phyloP scores from a whole-genome alignment of 30 jellyfish, hydroid and myxozoan species.

The Aurelia sp. region DNA sequence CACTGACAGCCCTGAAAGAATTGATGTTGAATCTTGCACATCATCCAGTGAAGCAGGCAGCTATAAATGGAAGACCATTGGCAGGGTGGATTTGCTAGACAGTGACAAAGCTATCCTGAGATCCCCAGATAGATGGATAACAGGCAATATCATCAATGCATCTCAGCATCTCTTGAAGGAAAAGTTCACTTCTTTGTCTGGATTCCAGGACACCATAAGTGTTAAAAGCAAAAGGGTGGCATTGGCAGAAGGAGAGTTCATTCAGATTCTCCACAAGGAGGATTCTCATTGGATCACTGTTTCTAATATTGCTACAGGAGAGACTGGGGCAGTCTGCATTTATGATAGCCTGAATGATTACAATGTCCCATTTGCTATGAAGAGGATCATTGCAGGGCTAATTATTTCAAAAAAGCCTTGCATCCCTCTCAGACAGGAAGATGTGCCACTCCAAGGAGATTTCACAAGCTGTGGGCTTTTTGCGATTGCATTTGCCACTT shows the following conservation, averaged over 20 bases:
- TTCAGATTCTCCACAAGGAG: conserved; percentile 3
- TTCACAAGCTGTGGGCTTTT: conserved; percentile 23
- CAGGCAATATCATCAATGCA: conserved; percentile 17
- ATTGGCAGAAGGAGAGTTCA: conserved; percentile 1
- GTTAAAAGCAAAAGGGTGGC: conserved; percentile 4
- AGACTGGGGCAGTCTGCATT: conserved; percentile 20
- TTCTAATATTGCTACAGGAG: conserved; percentile 12
- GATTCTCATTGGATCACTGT: conserved; percentile 13
- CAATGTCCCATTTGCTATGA: conserved; percentile 10
- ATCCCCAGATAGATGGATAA: conserved; percentile 18
- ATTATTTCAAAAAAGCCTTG: conserved; percentile 4
- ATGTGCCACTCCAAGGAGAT: conserved; percentile 23
- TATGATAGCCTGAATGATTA: conserved; percentile 10
- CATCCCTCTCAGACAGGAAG: conserved; percentile 18
- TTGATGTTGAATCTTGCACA: background rate
- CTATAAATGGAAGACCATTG: conserved; percentile 3
- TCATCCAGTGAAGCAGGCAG: background rate
- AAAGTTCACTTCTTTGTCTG: conserved; percentile 24
- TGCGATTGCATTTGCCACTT: background rate
- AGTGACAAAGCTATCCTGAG: conserved; percentile 8
- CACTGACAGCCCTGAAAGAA: too few species aligned
- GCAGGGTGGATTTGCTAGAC: conserved; percentile 13
- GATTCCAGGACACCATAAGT: conserved; percentile 8
- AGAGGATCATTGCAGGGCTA: conserved; percentile 8
- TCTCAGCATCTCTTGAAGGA: conserved; percentile 22